These are phyloP conservation scores for Nesoenas mayeri DNA, from an alignment of 2,113 vertebrate species.

Conservation along the genomic window DNA sequence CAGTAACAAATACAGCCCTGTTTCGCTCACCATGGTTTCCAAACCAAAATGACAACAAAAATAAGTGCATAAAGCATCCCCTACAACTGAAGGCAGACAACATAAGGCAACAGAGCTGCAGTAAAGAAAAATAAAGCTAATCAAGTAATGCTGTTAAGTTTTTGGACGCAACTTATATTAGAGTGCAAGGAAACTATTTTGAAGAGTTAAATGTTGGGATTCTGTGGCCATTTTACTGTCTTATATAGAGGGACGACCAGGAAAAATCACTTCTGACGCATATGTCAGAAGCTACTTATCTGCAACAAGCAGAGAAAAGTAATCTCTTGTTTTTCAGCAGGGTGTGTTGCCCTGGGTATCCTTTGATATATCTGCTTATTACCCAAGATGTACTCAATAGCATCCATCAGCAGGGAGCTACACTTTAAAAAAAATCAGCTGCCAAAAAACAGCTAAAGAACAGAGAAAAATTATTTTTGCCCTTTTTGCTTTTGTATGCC, in stretches of 20 bases:
- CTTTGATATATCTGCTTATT: conserved; percentile 32
- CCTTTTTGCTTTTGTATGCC: not conserved
- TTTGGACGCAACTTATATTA: not conserved
- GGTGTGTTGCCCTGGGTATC: conserved; percentile 26
- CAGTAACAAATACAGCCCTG: not conserved
- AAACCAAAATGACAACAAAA: conserved; percentile 9
- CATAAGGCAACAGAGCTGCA: not conserved
- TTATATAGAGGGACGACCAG: not conserved
- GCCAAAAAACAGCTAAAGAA: conserved; percentile 18
- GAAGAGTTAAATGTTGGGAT: no score
- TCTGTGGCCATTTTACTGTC: no score
- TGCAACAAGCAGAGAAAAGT: not conserved
- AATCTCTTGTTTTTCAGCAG: conserved; percentile 43
- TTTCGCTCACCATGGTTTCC: not conserved
- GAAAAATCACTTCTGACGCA: not conserved
- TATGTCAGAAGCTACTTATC: conserved; percentile 3
- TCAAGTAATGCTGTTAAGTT: not conserved
- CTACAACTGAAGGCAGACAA: not conserved
- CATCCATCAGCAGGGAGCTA: conserved; percentile 24
- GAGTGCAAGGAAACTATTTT: not conserved
- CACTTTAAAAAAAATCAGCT: not conserved
- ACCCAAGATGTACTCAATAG: conserved; percentile 19
- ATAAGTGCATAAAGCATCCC: not conserved
- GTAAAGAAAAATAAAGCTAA: not conserved
- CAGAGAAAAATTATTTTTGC: not conserved